Evolutionary conservation across 2,888 invertebrate species (phyloP), one percentile per base, ranked within the genome.

Genomic region (Drosophila helvetica): DNA sequence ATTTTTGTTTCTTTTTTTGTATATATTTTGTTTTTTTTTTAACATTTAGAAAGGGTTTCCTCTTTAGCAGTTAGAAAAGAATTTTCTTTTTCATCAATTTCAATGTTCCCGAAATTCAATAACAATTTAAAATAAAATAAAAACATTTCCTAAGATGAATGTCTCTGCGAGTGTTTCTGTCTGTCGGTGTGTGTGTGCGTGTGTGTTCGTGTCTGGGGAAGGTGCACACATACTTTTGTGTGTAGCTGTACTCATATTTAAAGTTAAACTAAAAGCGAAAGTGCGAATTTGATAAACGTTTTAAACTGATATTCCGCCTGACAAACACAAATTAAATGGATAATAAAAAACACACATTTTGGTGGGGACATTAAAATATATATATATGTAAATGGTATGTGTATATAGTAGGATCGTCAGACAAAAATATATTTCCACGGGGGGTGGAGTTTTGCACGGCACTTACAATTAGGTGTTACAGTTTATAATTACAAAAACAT

Each of bases 61-160:
- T 30, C 55, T 54, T 17, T 52, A 27, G 25, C 59, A 46, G 56
- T 69, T 48, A 57, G 57, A 57, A 57, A 57, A 57, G 19, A 12
- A 22, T 18, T 54, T 52, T 53, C 45, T 3, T 42, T 55, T 19
- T 53, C 65, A 54, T 78, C 65, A 74, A 74, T 84, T 71, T 81
- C 61, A 84, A 80, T 88, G 88, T 88, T 84, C 84, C 88, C 85
- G 71, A 83, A 83, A 83, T 75, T 65, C 53, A 75, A 65, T 86
- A 88, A 83, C 86, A 86, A 88, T 88, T 72, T 75, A 74, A 79
- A 69, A 68, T 57, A 59, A 75, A 38, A 38, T n/a, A n/a, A 38
- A 86, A 83, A 86, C 69, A 78, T 80, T 86, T 75, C 69, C 86
- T 77, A 80, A 60, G 54, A 65, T 72, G 70, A 54, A 70, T 53